Conservation (phyloP, 2,797 vertebrate species). For the Sebastes nivosus region DNA sequence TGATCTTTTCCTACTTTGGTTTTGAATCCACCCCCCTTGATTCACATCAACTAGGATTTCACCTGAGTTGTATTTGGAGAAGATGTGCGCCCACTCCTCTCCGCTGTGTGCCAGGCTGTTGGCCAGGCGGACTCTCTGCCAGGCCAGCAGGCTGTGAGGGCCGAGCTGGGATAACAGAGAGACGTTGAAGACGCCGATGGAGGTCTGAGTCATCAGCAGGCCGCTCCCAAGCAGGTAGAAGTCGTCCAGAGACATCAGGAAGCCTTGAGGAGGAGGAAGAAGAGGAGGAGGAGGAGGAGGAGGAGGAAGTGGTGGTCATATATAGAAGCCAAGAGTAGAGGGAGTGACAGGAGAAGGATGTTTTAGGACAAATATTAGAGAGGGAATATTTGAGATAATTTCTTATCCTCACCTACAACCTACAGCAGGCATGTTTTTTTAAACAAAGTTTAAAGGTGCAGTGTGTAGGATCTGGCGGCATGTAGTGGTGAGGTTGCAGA, state of each 20-base stretch:
- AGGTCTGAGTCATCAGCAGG: conserved; percentile 90
- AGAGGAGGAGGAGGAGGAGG: not conserved
- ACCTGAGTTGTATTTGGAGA: conserved; percentile 90
- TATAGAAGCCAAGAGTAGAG: not conserved
- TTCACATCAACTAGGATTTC: not conserved
- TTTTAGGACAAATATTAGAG: not conserved
- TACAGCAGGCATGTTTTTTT: not conserved
- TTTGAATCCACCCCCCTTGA: not conserved
- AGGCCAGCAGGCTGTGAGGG: conserved; percentile 87
- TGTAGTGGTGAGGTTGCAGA: too few species aligned
- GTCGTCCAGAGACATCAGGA: conserved; percentile 91
- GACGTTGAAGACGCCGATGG: conserved; percentile 87
- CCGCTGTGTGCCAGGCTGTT: conserved; percentile 86
- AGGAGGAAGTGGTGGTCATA: not conserved
- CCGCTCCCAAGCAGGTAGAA: conserved; percentile 86
- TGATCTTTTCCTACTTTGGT: not conserved
- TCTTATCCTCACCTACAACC: not conserved
- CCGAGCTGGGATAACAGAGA: conserved; percentile 82
- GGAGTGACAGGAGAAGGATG: not conserved
- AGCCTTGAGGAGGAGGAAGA: conserved; percentile 75
- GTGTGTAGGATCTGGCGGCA: too few species aligned
- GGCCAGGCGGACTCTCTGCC: conserved; percentile 92
- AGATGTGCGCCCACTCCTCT: conserved; percentile 85
- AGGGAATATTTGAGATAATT: not conserved
- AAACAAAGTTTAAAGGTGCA: not conserved